A percentile compares a stretch with the other conserved stretches of the same genome.
Evolutionary conservation across 2,888 invertebrate genomes (phyloP).

Genomic region (Ephialtes manifestator): DNA sequence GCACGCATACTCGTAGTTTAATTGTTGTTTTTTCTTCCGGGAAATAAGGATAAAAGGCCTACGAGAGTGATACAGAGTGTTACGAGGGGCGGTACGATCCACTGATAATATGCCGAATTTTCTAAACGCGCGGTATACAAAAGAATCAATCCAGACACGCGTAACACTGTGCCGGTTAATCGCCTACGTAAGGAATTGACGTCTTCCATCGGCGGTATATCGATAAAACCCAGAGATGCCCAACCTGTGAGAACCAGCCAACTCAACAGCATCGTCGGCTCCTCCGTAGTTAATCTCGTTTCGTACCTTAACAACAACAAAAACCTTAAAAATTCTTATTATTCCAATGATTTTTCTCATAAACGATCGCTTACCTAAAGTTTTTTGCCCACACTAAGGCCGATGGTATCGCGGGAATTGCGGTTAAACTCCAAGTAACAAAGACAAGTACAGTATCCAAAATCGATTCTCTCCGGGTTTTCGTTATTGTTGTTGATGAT

Average conservation of each 20-base stretch:
- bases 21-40: neutral
- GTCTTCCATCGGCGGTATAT: constrained; percentile 73
- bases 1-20: neutral
- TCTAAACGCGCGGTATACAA: constrained; percentile 77
- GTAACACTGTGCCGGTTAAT: constrained; percentile 58
- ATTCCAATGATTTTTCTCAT: neutral
- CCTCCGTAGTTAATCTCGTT: constrained; percentile 80
- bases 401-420: constrained; percentile 91
- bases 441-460: constrained; percentile 92
- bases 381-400: constrained; percentile 93
- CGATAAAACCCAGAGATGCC: constrained; percentile 78
- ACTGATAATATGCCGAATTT: constrained; percentile 80
- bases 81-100: constrained; percentile 80
- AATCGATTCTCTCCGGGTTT: constrained; percentile 83
- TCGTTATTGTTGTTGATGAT: neutral
- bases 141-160: constrained; percentile 79
- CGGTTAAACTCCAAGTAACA: constrained; percentile 89
- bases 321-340: no score
- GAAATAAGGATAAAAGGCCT: constrained; percentile 52
- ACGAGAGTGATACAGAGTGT: constrained; percentile 71
- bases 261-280: constrained; percentile 78
- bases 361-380: constrained; percentile 89
- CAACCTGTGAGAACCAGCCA: constrained; percentile 81
- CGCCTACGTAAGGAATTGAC: constrained; percentile 65
- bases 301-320: constrained; percentile 77